Evolutionary conservation across 1,140 invertebrate species (phyloP).

Genomic region (Brachionus rubens): DNA sequence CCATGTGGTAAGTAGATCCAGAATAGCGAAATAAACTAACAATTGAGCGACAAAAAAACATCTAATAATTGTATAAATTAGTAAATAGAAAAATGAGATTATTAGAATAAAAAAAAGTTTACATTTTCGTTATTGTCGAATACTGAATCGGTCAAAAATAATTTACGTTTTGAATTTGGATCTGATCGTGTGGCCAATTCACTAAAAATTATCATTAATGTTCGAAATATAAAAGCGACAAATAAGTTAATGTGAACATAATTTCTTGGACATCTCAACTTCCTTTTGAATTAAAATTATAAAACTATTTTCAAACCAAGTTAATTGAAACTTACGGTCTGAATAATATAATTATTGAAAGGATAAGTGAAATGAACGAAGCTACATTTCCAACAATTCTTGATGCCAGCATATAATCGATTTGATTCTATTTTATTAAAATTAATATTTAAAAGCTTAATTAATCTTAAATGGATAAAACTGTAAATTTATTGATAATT

Average conservation of each 20-base stretch:
- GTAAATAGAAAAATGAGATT: background rate
- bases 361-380: background rate
- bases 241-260: constrained; percentile 44
- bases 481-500: too few relatives aligned
- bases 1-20: constrained; percentile 31
- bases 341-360: background rate
- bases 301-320: too few relatives aligned
- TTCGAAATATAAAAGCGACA: constrained; percentile 7
- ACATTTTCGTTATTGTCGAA: background rate
- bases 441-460: background rate
- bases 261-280: constrained; percentile 44
- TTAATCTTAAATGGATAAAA: background rate
- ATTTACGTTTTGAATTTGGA: background rate
- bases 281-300: background rate
- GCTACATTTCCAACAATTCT: background rate
- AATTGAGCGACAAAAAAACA: constrained; percentile 8
- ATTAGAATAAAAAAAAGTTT: background rate
- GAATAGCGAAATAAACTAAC: constrained; percentile 26
- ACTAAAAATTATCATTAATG: background rate
- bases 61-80: background rate
- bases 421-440: constrained; percentile 19
- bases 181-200: background rate
- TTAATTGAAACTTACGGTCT: background rate
- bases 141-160: constrained; percentile 2
- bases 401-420: background rate